phyloP scores from a whole-genome alignment of 2,113 vertebrate species.

The Anarhynchus alexandrinus region DNA sequence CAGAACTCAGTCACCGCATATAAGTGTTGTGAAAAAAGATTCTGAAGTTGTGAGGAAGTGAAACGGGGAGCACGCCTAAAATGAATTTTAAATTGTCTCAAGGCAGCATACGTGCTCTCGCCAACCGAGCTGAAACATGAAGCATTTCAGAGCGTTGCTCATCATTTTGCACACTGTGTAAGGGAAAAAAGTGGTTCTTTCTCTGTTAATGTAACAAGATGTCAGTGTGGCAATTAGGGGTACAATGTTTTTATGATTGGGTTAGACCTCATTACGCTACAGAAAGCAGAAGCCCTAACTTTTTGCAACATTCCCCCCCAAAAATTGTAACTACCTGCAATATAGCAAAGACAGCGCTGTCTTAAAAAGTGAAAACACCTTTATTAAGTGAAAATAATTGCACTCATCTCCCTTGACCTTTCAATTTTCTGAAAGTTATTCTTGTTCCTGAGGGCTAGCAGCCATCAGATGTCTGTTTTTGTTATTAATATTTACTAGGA shows the following conservation, averaged over 20 bases:
- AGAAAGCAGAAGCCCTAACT: conserved; percentile 14
- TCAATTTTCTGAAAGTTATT: not conserved
- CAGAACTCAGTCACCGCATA: not conserved
- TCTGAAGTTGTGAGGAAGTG: not conserved
- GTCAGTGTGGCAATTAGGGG: conserved; percentile 54
- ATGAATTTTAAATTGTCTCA: not conserved
- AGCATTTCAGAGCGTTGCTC: not conserved
- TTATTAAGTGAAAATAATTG: conserved; percentile 25
- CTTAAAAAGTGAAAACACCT: not conserved
- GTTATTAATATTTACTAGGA: not conserved
- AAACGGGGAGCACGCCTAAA: not conserved
- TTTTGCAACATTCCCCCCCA: not conserved
- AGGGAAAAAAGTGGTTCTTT: not conserved
- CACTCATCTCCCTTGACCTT: conserved; percentile 35
- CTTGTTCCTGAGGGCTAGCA: not conserved
- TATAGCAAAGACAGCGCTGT: not conserved
- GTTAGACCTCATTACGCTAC: not conserved
- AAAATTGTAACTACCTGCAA: not conserved
- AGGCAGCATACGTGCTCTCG: not conserved
- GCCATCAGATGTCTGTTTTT: not conserved
- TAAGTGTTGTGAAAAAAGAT: not conserved
- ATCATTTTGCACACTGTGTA: not conserved
- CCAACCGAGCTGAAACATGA: not conserved
- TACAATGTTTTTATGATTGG: conserved; percentile 15
- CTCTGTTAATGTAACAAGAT: conserved; percentile 22